phyloP scores from a whole-genome alignment of 2,888 invertebrate species.

The Sphaerophoria taeniata region DNA sequence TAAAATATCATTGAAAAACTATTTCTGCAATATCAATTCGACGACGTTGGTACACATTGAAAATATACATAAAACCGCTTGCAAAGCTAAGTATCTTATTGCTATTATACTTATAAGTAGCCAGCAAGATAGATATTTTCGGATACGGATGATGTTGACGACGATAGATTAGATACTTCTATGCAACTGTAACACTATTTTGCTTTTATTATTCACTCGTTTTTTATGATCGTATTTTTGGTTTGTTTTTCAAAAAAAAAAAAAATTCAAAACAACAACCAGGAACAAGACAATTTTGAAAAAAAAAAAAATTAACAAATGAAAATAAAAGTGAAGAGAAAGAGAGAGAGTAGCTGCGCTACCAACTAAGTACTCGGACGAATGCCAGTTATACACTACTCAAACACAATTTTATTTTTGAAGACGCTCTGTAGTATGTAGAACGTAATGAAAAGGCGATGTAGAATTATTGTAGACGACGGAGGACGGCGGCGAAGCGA shows the following conservation, averaged over 20 bases:
- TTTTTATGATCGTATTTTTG: constrained; percentile 3
- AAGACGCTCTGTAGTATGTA: constrained; percentile 65
- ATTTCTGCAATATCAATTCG: constrained; percentile 70
- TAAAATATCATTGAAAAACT: constrained; percentile 71
- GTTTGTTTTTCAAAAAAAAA: not conserved
- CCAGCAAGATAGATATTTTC: constrained; percentile 64
- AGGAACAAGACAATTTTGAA: constrained; percentile 27
- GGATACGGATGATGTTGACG: constrained; percentile 58
- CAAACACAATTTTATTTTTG: constrained; percentile 73
- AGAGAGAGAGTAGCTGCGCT: constrained; percentile 66
- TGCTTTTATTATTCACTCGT: constrained; percentile 59
- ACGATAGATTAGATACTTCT: constrained; percentile 16
- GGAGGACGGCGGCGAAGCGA: too few species aligned
- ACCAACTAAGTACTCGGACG: constrained; percentile 73
- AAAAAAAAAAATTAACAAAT: not conserved
- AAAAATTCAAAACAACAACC: constrained; percentile 25
- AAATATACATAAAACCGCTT: constrained; percentile 61
- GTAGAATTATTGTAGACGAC: too few species aligned
- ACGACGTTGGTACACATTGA: not conserved
- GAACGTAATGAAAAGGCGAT: not conserved
- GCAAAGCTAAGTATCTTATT: constrained; percentile 72
- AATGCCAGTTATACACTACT: constrained; percentile 75
- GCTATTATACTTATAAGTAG: constrained; percentile 18
- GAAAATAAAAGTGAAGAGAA: constrained; percentile 36
- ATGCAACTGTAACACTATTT: constrained; percentile 74